phyloP scores from a whole-genome alignment of 2,888 invertebrate species.

The Pristionchus entomophagus region DNA sequence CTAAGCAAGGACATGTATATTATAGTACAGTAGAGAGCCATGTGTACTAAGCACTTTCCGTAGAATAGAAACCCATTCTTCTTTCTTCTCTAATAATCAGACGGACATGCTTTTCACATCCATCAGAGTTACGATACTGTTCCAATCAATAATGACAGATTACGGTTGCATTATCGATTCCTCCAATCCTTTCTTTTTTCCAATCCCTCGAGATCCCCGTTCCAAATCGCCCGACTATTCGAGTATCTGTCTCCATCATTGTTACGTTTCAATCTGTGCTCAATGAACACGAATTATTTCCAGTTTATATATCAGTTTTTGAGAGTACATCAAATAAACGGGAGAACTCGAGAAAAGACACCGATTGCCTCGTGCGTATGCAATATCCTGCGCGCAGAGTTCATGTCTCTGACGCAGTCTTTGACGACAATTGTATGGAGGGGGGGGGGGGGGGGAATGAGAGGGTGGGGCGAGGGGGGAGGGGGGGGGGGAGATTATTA shows the following conservation, averaged over 20 bases:
- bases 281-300: background rate
- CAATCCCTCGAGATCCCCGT: background rate
- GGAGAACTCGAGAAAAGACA: background rate
- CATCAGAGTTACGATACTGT: background rate
- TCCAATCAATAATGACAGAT: background rate
- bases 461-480: background rate
- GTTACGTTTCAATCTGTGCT: background rate
- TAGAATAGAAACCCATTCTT: background rate
- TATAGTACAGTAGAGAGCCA: background rate
- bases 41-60: background rate
- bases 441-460: background rate
- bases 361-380: background rate
- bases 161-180: background rate
- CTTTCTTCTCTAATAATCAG: background rate
- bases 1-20: background rate
- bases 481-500: background rate
- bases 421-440: constrained; percentile 3
- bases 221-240: constrained; percentile 14
- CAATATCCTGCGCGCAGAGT: background rate
- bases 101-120: background rate
- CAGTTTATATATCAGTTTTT: background rate
- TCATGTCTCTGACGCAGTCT: background rate
- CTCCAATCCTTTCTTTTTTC: background rate
- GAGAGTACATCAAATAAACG: background rate
- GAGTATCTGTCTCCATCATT: background rate